Conservation (phyloP, 2,797 vertebrate genomes). For the Linurgus olivaceus region DNA sequence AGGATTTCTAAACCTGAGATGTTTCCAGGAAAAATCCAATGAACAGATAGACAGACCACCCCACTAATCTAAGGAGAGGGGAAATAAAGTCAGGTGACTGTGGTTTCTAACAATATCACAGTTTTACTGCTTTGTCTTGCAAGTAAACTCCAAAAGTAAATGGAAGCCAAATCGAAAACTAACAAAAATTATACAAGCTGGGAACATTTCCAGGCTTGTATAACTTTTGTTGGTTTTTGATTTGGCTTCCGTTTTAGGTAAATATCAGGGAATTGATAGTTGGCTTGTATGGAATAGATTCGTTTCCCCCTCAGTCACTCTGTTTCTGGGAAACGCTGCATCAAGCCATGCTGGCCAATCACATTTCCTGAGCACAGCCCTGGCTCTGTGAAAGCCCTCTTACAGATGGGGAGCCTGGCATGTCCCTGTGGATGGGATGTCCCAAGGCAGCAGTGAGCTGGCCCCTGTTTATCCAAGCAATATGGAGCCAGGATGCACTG, state of each 20-base stretch:
- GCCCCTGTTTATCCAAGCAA: neutral
- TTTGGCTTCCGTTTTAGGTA: neutral
- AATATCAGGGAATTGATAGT: neutral
- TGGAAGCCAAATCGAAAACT: neutral
- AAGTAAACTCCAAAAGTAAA: neutral
- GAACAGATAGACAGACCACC: neutral
- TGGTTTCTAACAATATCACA: neutral
- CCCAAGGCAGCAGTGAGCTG: neutral
- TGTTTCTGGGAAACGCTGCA: neutral
- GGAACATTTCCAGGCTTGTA: neutral
- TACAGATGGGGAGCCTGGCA: neutral
- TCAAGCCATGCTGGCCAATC: neutral
- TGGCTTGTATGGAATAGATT: neutral
- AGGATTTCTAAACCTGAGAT: neutral
- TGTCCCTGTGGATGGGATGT: neutral
- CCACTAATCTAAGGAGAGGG: neutral
- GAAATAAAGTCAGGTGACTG: neutral
- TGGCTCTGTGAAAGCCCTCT: neutral
- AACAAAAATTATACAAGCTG: neutral
- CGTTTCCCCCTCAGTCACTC: neutral
- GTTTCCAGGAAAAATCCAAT: neutral
- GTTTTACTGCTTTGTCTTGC: neutral
- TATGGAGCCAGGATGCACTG: fast-evolving
- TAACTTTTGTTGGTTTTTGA: fast-evolving
- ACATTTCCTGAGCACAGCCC: neutral